Evolutionary conservation across 1,140 invertebrate genomes (phyloP), one percentile per base, ranked within the genome.

Genomic region (Gonatopus flavifemur): DNA sequence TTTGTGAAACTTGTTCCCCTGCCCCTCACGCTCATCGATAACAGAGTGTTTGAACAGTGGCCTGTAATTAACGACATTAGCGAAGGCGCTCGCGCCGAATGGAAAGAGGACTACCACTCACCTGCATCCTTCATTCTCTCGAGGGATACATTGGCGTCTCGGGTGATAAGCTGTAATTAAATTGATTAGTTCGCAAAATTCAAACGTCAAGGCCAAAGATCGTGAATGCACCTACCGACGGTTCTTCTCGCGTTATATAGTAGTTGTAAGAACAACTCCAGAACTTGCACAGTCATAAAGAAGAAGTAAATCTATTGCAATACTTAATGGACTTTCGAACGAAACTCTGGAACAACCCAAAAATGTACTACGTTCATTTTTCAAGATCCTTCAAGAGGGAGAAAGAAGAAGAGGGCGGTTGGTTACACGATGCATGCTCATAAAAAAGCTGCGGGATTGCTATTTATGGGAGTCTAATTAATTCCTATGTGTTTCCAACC

Each of bases 21-120:
- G n/a, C n/a, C n/a, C n/a, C n/a, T n/a, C n/a, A n/a, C n/a, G n/a
- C n/a, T n/a, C 25, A n/a, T 31, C 33, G 57, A 59, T 59, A 59
- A 59, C 51, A 59, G 47, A 72, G 60, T 66, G 62, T 66, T 72
- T 57, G 62, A 59, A 65, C 57, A 60, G 57, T 59, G 55, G 55
- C 35, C 66, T 67, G 51, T 68, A 72, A 75, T 75, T 74, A 74
- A 62, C 58, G 43, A 59, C 63, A 72, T 74, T 74, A 74, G 57
- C 57, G 36, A 50, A 57, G 44, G 55, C n/a, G n/a, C 53, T 52
- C 49, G 49, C 50, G 31, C 21, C 35, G 28, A 25, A 46, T 3
- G n/a, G 35, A 42, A 30, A 36, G 33, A 55, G 57, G 59, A 55
- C 41, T 51, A 52, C 38, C 42, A 47, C 16, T 31, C 40, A 59